phyloP scores from a whole-genome alignment of 2,113 vertebrate genomes.

The Pollimyrus isidori region DNA sequence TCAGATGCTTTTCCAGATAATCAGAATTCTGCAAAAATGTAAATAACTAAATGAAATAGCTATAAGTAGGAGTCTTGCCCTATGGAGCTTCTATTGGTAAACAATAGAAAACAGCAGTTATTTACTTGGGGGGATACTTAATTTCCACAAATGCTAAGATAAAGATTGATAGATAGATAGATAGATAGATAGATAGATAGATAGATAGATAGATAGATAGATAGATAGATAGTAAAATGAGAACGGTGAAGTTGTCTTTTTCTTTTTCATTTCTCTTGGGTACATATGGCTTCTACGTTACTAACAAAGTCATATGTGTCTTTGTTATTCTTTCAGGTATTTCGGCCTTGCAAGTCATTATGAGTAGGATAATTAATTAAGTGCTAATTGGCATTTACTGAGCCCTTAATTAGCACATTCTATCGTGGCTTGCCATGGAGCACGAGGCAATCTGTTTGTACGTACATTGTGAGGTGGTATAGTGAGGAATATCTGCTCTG shows the following conservation, averaged over 20 bases:
- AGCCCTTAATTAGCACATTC: background rate
- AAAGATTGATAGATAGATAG: background rate
- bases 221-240: background rate
- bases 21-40: background rate
- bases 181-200: background rate
- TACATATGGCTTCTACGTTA: background rate
- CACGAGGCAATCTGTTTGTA: background rate
- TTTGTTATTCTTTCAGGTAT: background rate
- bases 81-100: background rate
- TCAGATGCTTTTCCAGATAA: background rate
- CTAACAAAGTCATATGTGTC: background rate
- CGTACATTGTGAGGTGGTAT: background rate
- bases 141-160: background rate
- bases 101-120: background rate
- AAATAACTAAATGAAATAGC: background rate
- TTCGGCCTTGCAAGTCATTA: background rate
- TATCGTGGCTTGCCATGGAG: background rate
- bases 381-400: background rate
- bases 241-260: background rate
- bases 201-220: too few relatives aligned
- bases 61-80: background rate
- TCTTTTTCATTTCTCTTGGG: background rate
- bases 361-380: background rate
- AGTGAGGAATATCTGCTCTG: background rate
- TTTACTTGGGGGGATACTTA: background rate